phyloP scores from a whole-genome alignment of 2,797 vertebrate species.

The Craterocephalus amniculus region DNA sequence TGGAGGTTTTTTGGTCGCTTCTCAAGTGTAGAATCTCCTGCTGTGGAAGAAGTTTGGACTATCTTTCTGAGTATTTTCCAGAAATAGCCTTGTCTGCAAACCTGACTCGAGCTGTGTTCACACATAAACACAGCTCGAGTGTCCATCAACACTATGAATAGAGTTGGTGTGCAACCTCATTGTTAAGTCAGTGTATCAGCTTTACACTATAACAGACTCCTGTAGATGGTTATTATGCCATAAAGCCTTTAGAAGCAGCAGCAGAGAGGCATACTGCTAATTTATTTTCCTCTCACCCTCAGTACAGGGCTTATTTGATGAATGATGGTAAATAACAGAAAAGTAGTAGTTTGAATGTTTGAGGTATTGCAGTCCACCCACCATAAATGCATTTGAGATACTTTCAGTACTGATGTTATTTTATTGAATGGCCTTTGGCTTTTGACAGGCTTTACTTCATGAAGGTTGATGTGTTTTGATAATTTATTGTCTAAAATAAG shows the following conservation, averaged over 20 bases:
- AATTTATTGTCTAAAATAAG: not conserved
- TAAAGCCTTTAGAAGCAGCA: not conserved
- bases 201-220: not conserved
- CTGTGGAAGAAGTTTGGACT: not conserved
- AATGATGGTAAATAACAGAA: not conserved
- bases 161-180: not conserved
- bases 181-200: not conserved
- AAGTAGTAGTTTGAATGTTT: not conserved
- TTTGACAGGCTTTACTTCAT: not conserved
- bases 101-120: too few species aligned
- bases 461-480: not conserved
- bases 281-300: not conserved
- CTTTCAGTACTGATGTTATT: not conserved
- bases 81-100: not conserved
- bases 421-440: not conserved
- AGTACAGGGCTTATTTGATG: not conserved
- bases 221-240: not conserved
- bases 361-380: not conserved
- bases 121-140: not conserved
- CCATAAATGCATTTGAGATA: not conserved
- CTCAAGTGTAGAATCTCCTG: not conserved
- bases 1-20: not conserved
- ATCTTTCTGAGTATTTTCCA: not conserved
- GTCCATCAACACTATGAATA: not conserved
- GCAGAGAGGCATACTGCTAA: not conserved